phyloP scores from a whole-genome alignment of 2,888 invertebrate genomes.

The Caenorhabditis sp. region DNA sequence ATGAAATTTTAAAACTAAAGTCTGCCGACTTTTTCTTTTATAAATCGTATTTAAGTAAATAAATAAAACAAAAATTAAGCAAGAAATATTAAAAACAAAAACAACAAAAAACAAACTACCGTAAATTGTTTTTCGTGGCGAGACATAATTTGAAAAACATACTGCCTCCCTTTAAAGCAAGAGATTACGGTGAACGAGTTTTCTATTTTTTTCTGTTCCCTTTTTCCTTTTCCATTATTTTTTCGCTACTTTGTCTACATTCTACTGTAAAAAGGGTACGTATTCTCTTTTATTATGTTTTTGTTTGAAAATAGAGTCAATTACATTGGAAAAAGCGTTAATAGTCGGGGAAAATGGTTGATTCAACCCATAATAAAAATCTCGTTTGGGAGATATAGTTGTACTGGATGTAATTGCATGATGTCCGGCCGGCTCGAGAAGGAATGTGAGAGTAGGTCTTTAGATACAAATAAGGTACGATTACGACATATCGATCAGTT shows the following conservation, averaged over 20 bases:
- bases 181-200: not conserved
- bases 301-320: no score
- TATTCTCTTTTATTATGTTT: no score
- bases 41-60: no score
- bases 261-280: not conserved
- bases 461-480: constrained; percentile 1
- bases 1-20: no score
- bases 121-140: constrained; percentile 1
- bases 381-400: not conserved
- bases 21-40: no score
- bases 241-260: not conserved
- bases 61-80: not conserved
- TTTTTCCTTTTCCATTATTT: not conserved
- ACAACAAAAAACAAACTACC: not conserved
- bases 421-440: not conserved
- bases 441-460: not conserved
- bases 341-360: not conserved
- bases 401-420: not conserved
- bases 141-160: not conserved
- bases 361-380: constrained; percentile 4
- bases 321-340: no score
- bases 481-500: not conserved
- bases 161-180: not conserved
- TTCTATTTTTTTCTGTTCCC: not conserved
- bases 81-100: not conserved